Evolutionary conservation across 1,140 invertebrate species (phyloP), one percentile per base, ranked within the genome.

Genomic region (Polypedilum pembai): DNA sequence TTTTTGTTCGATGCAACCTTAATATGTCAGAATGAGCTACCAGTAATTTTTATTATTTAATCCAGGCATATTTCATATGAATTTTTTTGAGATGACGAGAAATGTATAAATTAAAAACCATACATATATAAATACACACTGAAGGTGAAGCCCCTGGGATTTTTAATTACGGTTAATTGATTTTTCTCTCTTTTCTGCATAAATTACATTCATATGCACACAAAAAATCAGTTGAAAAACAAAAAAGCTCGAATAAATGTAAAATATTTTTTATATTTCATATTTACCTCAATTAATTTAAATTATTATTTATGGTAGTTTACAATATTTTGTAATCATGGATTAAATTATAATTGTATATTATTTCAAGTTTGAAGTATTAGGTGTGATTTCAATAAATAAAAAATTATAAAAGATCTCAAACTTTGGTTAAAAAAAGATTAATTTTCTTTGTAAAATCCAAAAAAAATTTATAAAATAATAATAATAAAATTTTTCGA

Each of bases 91-190:
- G n/a, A 69, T 69, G 65, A 69, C 10, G 65, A 69, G 18, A 69
- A 69, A 20, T 33, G 24, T 33, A 33, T 20, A 69, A 69, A 69
- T 69, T 69, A 69, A 69, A 69, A 69, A 69, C 20, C 65, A 18
- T 21, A 69, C 18, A 21, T 69, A 8, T 21, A 69, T 21, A 69
- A 18, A 20, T 20, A 18, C 63, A 20, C 65, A 69, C 65, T 21
- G 18, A 18, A 69, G 20, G 20, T 18, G 45, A 18, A 10, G 17
- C 65, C 65, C 65, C 5, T 20, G 20, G 20, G 65, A 21, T 21
- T 7, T 69, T 69, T 69, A 69, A 69, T 69, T 69, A 69, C 18
- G 65, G 4, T 69, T 69, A 69, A 69, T 69, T 69, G 65, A 69
- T 69, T 69, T 69, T 21, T 69, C 18, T 69, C 20, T 69, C n/a